Evolutionary conservation across 2,113 vertebrate genomes (phyloP).

Genomic region (Lichenostomus cassidix): DNA sequence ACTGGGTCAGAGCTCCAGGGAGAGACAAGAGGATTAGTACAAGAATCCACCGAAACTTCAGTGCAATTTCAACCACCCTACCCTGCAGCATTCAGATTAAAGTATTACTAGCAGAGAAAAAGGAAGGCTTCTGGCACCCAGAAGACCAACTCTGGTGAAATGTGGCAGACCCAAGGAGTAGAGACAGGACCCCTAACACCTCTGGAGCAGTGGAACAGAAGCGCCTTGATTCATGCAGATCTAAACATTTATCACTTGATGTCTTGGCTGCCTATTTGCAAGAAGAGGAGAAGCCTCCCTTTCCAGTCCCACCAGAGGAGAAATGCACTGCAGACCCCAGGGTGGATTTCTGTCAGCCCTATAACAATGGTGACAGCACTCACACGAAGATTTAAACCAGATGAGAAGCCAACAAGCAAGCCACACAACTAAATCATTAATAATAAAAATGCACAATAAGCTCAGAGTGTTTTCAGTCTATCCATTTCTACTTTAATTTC

Average conservation of each 20-base stretch:
- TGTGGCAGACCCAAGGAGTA: not conserved
- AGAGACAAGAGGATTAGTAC: not conserved
- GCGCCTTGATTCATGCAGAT: not conserved
- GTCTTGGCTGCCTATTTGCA: not conserved
- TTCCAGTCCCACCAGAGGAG: not conserved
- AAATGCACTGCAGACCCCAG: not conserved
- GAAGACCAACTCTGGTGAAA: not conserved
- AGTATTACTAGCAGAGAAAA: not conserved
- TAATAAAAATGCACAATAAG: not conserved
- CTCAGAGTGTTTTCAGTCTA: not conserved
- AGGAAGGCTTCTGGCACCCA: not conserved
- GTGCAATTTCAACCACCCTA: not conserved
- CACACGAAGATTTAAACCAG: not conserved
- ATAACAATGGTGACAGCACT: not conserved
- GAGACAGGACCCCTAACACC: not conserved
- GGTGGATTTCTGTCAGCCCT: not conserved
- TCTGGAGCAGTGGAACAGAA: not conserved
- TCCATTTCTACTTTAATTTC: not conserved
- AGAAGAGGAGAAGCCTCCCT: not conserved
- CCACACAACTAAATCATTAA: not conserved
- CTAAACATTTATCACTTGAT: not conserved
- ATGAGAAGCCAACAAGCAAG: not conserved
- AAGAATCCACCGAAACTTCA: not conserved
- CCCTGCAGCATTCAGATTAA: not conserved
- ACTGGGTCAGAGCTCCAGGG: not conserved